Evolutionary conservation across 2,888 invertebrate species (phyloP).

Genomic region (Cyrtodaria siliqua): DNA sequence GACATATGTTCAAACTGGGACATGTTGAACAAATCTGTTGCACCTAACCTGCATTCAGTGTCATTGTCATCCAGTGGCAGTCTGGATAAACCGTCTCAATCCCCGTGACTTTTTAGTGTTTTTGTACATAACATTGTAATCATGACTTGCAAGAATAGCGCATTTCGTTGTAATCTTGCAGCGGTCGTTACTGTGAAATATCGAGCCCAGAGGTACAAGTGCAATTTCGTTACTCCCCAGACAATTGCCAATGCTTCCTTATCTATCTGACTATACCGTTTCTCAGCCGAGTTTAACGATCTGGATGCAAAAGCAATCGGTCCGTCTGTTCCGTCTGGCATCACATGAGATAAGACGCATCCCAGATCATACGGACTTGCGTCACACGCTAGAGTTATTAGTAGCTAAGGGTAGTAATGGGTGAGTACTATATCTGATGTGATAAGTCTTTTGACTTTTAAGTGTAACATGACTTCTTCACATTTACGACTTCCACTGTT

Average conservation of each 20-base stretch:
- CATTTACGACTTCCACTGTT: too few relatives aligned
- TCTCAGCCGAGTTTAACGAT: slow-evolving; percentile 84
- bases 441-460: too few relatives aligned
- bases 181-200: slow-evolving; percentile 79
- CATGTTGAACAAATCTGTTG: slow-evolving; percentile 25
- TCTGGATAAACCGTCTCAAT: slow-evolving; percentile 42
- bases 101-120: slow-evolving; percentile 45
- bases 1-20: slow-evolving; percentile 76
- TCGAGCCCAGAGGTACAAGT: slow-evolving; percentile 83
- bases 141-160: slow-evolving; percentile 18
- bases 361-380: slow-evolving; percentile 82
- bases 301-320: slow-evolving; percentile 82
- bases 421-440: too few relatives aligned
- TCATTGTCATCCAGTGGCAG: slow-evolving; percentile 9
- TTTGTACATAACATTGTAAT: slow-evolving; percentile 33
- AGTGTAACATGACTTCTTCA: too few relatives aligned
- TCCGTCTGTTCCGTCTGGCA: slow-evolving; percentile 39
- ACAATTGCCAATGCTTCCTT: slow-evolving; percentile 85
- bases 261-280: slow-evolving; percentile 84
- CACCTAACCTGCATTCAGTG: slow-evolving; percentile 3
- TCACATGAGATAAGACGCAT: slow-evolving; percentile 71
- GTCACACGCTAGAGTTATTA: slow-evolving; percentile 83
- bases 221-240: slow-evolving; percentile 85
- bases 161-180: slow-evolving; percentile 33
- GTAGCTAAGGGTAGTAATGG: slow-evolving; percentile 78